A percentile compares a stretch with the other conserved stretches of the same genome.
Conservation (phyloP, 2,113 vertebrate species). For the Cyanoderma ruficeps region DNA sequence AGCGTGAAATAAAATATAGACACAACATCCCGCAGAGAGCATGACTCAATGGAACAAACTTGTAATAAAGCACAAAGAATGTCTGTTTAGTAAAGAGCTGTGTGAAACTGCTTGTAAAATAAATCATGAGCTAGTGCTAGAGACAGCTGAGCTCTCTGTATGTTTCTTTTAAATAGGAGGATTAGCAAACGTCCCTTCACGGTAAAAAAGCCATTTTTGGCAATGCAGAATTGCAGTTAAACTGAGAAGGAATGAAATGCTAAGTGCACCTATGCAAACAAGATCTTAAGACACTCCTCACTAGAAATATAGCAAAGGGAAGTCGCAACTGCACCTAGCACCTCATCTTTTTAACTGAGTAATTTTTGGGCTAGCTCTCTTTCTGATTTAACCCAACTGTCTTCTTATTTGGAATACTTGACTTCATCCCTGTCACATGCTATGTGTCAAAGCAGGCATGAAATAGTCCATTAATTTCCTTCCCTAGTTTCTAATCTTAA, state of each 20-base stretch:
- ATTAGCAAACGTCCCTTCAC: conserved; percentile 34
- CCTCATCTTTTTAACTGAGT: background rate
- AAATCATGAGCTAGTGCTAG: conserved; percentile 62
- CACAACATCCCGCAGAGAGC: conserved; percentile 63
- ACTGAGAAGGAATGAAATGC: conserved; percentile 53
- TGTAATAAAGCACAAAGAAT: conserved; percentile 76
- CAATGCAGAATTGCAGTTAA: background rate
- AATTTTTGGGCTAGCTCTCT: background rate
- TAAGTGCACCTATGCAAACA: conserved; percentile 45
- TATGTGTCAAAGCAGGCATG: background rate
- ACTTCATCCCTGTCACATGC: background rate
- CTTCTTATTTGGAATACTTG: background rate
- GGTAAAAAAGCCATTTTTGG: conserved; percentile 62
- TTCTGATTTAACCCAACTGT: background rate
- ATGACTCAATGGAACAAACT: conserved; percentile 78
- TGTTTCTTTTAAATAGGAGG: conserved; percentile 62
- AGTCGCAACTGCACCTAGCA: background rate
- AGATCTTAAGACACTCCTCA: background rate
- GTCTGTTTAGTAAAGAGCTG: conserved; percentile 66
- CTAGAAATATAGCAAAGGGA: background rate
- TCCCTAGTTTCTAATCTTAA: background rate
- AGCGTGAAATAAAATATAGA: conserved; percentile 75
- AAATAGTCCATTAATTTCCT: background rate
- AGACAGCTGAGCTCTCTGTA: conserved; percentile 51
- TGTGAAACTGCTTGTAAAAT: conserved; percentile 74